Base-by-base conservation (phyloP, 2,888 invertebrate genomes). In the Synergus laeviventris region DNA sequence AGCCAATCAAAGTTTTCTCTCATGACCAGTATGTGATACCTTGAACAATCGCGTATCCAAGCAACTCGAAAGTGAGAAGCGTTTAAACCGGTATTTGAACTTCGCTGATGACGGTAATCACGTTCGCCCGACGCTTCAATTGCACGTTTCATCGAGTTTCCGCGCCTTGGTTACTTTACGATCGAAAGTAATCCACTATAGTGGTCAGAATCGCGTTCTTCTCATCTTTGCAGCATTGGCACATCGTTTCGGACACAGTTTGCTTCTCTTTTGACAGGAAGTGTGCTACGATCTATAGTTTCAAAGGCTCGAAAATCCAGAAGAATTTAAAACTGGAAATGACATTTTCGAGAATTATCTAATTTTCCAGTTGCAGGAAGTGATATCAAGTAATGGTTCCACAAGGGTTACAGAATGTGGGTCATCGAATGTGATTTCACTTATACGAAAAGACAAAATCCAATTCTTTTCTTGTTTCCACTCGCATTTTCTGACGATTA, bases 41-140 rank as follows among this genome's bases (percentile, higher is more conserved):
- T 62, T 9, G 16, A 18, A 62, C 62, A 62, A 39, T 62, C 18
- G 62, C 38, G 49, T 45, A 31, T 31, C 31, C 66, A 77, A 85
- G 83, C 81, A 83, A 84, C 84, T 84, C 84, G 84, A 88, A 88
- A 86, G 87, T 85, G 87, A 85, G 87, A 87, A 86, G 86, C 89
- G 84, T 84, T 88, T 85, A 86, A 85, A 86, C 86, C 84, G 85
- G 87, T 87, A 87, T 89, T 88, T 87, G 88, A 88, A 88, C 87
- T 87, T 87, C 84, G 81, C 82, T 88, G 89, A 88, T 88, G 88
- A 88, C 87, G 87, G 89, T 89, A 89, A 88, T 88, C 87, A 87
- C 82, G 85, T 82, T 82, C 84, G 80, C 82, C 82, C 81, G 84
- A 83, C 84, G 84, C 86, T 86, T 85, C 87, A 86, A 89, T 89